A percentile compares a stretch with the other conserved stretches of the same genome.
Evolutionary conservation across 2,888 invertebrate genomes (phyloP).

Genomic region (Agrochola macilenta): DNA sequence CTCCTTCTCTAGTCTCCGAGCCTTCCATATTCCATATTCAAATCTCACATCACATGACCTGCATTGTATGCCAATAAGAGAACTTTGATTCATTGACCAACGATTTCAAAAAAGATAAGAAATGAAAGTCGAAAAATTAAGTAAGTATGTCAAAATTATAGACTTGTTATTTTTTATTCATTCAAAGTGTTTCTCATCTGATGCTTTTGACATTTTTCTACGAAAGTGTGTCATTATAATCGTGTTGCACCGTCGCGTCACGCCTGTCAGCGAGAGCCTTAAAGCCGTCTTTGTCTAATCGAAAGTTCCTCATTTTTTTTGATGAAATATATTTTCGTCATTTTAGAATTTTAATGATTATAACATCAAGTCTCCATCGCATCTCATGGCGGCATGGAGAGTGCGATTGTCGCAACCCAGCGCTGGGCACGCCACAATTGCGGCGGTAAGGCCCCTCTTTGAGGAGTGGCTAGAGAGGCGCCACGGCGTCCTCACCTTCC

Average conservation of each 20-base stretch:
- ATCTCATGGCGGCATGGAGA: too few species aligned
- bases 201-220: constrained; percentile 3
- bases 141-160: neutral
- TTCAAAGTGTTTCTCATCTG: neutral
- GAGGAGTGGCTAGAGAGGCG: too few species aligned
- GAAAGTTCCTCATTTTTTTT: neutral
- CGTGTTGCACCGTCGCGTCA: too few species aligned
- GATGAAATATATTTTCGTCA: too few species aligned
- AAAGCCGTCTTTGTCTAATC: constrained; percentile 9
- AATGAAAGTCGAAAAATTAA: neutral
- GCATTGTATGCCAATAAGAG: neutral
- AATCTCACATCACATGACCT: neutral
- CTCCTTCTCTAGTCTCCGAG: neutral
- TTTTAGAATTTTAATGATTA: neutral
- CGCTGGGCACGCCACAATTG: too few species aligned
- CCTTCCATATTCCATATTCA: neutral
- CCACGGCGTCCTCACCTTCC: too few species aligned
- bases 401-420: too few species aligned
- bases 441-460: too few species aligned
- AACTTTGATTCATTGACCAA: constrained; percentile 7
- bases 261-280: too few species aligned
- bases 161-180: neutral
- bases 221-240: neutral
- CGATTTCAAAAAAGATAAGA: constrained; percentile 4
- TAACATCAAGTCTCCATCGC: too few species aligned